A percentile compares a stretch with the other conserved stretches of the same genome.
These are phyloP conservation scores for Drosophila arawakana DNA, from an alignment of 1,140 invertebrate genomes.

Conservation along the genomic window DNA sequence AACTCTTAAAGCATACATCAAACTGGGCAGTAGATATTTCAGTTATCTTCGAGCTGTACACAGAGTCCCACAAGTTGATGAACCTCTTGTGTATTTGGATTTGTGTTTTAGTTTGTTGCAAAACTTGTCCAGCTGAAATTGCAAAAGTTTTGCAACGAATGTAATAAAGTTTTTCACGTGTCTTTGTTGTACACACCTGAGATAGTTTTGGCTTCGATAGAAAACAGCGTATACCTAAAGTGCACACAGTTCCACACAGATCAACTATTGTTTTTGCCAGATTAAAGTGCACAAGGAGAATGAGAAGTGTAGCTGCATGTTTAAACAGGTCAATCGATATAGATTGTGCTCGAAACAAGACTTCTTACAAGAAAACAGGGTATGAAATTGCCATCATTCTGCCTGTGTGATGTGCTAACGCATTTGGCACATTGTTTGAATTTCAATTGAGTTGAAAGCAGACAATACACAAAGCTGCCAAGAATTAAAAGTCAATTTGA, in stretches of 20 bases:
- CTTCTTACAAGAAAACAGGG: not conserved
- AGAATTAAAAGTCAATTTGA: conserved; percentile 1
- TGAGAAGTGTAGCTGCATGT: not conserved
- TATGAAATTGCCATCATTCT: not conserved
- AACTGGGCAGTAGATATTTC: conserved; percentile 2
- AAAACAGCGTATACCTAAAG: not conserved
- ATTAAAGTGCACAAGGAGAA: not conserved
- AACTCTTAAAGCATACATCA: conserved; percentile 24
- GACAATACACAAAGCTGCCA: conserved; percentile 3
- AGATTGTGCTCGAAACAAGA: too few species aligned
- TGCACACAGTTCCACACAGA: not conserved
- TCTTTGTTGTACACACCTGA: conserved; percentile 48
- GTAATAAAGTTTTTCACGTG: conserved; percentile 32
- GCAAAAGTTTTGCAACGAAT: conserved; percentile 39
- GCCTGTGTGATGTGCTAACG: not conserved
- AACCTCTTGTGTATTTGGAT: conserved; percentile 31
- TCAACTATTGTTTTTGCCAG: too few species aligned
- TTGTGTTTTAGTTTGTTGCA: conserved; percentile 29
- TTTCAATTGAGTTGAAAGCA: conserved; percentile 5
- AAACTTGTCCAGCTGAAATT: conserved; percentile 48
- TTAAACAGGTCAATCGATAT: not conserved
- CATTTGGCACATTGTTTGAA: conserved; percentile 4
- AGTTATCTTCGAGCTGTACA: not conserved
- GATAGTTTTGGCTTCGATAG: not conserved
- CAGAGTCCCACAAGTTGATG: conserved; percentile 25